phyloP scores from a whole-genome alignment of 2,113 vertebrate genomes.

The Psettodes erumei region DNA sequence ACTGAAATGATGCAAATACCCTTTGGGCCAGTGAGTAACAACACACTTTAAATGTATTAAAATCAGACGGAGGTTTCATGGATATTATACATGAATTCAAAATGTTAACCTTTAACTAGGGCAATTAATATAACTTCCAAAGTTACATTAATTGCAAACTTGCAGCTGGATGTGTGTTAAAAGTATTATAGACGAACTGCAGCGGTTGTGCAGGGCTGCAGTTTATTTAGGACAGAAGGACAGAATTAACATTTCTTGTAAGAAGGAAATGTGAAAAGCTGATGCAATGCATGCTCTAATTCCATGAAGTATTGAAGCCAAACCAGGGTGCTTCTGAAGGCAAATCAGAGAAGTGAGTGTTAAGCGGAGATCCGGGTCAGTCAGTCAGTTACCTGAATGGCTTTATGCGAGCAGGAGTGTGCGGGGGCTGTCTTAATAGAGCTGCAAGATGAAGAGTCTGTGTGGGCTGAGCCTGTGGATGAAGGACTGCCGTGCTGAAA shows the following conservation, averaged over 20 bases:
- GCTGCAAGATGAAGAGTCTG: constrained; percentile 92
- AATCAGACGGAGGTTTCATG: neutral
- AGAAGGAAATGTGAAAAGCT: no score
- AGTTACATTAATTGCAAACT: no score
- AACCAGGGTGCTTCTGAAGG: neutral
- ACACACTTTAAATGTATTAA: constrained; percentile 23
- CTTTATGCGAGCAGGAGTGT: constrained; percentile 86
- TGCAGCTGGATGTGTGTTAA: neutral
- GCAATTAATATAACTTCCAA: constrained; percentile 27
- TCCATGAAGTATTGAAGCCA: neutral
- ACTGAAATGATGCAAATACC: neutral
- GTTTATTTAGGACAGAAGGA: no score
- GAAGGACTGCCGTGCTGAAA: constrained; percentile 93
- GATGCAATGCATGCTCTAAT: no score
- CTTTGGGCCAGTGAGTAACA: neutral
- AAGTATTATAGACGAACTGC: neutral
- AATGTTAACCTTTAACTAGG: constrained; percentile 40
- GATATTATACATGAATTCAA: neutral
- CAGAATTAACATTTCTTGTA: no score
- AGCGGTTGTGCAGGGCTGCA: neutral
- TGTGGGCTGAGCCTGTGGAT: constrained; percentile 89
- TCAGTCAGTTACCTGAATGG: constrained; percentile 87
- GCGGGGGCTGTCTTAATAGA: constrained; percentile 77
- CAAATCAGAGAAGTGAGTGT: neutral
- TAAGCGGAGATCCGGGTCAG: neutral